These are phyloP conservation scores for Harmothoe impar DNA, from an alignment of 2,888 invertebrate genomes.

Conservation along the genomic window DNA sequence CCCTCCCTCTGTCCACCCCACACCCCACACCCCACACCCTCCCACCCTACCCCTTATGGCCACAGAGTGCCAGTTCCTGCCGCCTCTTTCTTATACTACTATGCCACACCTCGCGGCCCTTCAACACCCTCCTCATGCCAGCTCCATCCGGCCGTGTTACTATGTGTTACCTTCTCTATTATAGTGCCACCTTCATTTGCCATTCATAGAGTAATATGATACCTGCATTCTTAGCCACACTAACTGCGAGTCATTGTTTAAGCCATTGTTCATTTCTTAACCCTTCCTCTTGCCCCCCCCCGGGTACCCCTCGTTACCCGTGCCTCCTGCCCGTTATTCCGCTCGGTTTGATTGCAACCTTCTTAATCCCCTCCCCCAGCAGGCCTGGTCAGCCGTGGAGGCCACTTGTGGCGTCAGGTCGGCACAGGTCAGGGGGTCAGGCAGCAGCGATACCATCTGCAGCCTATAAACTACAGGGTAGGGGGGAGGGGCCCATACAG, in stretches of 20 bases:
- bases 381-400: background rate
- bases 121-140: background rate
- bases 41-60: background rate
- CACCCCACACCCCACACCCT: background rate
- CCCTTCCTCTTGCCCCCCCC: too few species aligned
- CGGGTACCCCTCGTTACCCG: too few species aligned
- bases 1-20: background rate
- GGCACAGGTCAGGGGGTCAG: background rate
- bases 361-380: background rate
- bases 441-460: conserved; percentile 10
- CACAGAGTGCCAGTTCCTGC: too few species aligned
- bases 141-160: too few species aligned
- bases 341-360: background rate
- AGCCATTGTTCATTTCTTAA: too few species aligned
- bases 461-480: background rate
- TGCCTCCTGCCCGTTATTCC: too few species aligned
- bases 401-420: conserved; percentile 34
- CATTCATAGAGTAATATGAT: too few species aligned
- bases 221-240: too few species aligned
- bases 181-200: too few species aligned
- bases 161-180: too few species aligned
- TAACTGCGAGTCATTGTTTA: too few species aligned
- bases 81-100: background rate
- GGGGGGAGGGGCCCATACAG: background rate
- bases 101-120: background rate